These are phyloP conservation scores for Pheosia gnoma DNA, from an alignment of 2,888 invertebrate genomes.

Conservation along the genomic window DNA sequence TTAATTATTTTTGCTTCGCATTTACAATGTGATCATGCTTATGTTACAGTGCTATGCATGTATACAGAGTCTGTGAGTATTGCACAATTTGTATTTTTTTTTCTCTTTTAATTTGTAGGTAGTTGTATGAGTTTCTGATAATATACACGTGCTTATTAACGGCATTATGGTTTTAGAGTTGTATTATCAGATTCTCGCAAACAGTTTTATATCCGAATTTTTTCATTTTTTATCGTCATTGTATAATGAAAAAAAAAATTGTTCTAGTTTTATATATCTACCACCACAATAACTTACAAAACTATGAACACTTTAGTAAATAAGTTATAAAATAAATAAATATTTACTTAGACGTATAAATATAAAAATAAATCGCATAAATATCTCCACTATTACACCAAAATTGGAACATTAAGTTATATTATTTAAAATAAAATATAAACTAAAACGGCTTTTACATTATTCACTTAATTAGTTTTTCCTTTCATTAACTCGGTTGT, in stretches of 20 bases:
- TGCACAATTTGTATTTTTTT: conserved; percentile 78
- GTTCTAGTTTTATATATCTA: conserved; percentile 36
- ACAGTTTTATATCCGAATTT: conserved; percentile 63
- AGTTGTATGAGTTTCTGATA: conserved; percentile 67
- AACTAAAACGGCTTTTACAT: conserved; percentile 55
- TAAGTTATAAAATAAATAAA: conserved; percentile 57
- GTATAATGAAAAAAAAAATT: conserved; percentile 35
- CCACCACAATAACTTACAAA: conserved; percentile 53
- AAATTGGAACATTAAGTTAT: conserved; percentile 59
- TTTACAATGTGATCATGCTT: conserved; percentile 82
- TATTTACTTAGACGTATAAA: conserved; percentile 35
- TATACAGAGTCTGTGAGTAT: conserved; percentile 79
- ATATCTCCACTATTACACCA: conserved; percentile 76
- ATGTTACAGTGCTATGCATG: conserved; percentile 82
- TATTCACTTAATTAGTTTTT: conserved; percentile 59
- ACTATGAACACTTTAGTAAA: conserved; percentile 64
- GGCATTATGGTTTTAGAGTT: conserved; percentile 28
- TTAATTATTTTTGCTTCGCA: conserved; percentile 73
- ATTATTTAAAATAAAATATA: conserved; percentile 41
- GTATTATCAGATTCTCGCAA: conserved; percentile 59
- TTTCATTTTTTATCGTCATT: conserved; percentile 48
- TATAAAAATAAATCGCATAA: conserved; percentile 55
- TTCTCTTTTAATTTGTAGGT: conserved; percentile 43
- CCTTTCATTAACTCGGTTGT: conserved; percentile 78
- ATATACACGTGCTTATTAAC: conserved; percentile 44